Evolutionary conservation across 2,797 vertebrate species (phyloP).

Genomic region (Tamandua tetradactyla): DNA sequence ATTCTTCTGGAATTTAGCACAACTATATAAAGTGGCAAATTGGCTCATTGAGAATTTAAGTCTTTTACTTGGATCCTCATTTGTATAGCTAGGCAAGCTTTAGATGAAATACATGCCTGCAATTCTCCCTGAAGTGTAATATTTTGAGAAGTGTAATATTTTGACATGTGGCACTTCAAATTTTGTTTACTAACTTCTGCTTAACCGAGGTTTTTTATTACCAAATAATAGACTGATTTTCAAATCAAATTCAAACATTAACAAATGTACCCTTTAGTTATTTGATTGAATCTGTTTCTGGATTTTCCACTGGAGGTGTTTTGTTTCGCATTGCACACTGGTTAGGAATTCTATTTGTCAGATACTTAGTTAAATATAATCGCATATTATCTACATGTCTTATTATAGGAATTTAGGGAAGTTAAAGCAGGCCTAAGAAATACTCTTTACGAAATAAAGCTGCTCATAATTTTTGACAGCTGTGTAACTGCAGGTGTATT

Average conservation of each 20-base stretch:
- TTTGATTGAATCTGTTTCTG: neutral
- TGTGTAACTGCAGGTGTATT: neutral
- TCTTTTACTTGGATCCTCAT: neutral
- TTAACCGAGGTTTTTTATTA: neutral
- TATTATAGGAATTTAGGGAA: neutral
- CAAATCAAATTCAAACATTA: neutral
- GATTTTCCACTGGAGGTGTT: neutral
- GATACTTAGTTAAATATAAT: neutral
- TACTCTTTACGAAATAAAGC: neutral
- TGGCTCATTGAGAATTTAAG: neutral
- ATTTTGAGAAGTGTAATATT: neutral
- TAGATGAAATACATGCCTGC: neutral
- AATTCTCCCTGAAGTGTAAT: neutral
- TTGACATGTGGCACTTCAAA: neutral
- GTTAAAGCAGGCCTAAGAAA: neutral
- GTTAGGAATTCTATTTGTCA: neutral
- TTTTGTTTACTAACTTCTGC: constrained; percentile 1
- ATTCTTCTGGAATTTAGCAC: neutral
- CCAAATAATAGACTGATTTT: neutral
- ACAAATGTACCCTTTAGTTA: neutral
- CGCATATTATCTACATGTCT: neutral
- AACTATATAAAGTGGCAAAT: neutral
- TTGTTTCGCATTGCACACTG: neutral
- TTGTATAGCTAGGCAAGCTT: neutral
- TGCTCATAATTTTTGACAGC: neutral